These are phyloP conservation scores for Merops nubicus DNA, from an alignment of 2,113 vertebrate genomes.

Conservation along the genomic window DNA sequence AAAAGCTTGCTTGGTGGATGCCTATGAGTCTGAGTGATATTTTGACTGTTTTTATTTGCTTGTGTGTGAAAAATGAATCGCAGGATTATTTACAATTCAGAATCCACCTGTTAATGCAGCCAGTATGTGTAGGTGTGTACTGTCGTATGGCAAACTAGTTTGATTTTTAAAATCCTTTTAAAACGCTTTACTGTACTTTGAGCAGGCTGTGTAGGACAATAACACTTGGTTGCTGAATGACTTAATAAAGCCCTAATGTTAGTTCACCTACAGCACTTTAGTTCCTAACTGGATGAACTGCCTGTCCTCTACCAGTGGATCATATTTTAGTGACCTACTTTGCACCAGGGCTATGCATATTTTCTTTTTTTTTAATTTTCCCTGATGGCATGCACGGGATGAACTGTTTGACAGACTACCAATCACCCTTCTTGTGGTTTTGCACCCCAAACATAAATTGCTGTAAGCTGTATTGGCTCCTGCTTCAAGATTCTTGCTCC, in stretches of 20 bases:
- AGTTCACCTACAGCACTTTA: slow-evolving; percentile 48
- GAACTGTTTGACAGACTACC: background rate
- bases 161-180: slow-evolving; percentile 64
- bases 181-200: slow-evolving; percentile 54
- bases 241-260: slow-evolving; percentile 66
- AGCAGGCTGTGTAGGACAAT: slow-evolving; percentile 56
- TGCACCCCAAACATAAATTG: background rate
- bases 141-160: slow-evolving; percentile 59
- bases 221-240: slow-evolving; percentile 52
- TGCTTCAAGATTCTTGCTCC: background rate
- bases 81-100: slow-evolving; percentile 62
- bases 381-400: background rate
- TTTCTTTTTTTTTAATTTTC: background rate
- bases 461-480: background rate
- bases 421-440: background rate
- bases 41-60: slow-evolving; percentile 73
- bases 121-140: slow-evolving; percentile 56
- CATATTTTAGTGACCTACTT: background rate
- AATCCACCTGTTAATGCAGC: slow-evolving; percentile 66
- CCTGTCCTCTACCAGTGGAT: slow-evolving; percentile 29
- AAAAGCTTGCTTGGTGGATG: slow-evolving; percentile 67
- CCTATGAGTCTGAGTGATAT: slow-evolving; percentile 66
- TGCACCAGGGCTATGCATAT: background rate
- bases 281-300: slow-evolving; percentile 60
- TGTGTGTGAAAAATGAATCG: slow-evolving; percentile 53